Evolutionary conservation across 2,888 invertebrate genomes (phyloP).

Genomic region (Andricus quercusramuli): DNA sequence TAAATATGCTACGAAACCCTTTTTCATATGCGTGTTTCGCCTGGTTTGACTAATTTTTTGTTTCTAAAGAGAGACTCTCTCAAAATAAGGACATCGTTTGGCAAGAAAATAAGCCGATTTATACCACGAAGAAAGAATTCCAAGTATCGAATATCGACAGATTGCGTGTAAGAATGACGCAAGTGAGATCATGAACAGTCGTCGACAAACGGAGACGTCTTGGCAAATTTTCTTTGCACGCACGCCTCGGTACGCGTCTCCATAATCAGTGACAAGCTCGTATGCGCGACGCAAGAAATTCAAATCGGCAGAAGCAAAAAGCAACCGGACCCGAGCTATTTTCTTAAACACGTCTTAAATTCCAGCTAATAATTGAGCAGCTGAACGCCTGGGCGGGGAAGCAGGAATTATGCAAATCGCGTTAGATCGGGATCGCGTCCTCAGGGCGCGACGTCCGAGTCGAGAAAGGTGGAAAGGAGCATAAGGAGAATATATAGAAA

Average conservation of each 20-base stretch:
- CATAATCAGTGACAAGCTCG: not conserved
- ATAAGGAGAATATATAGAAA: constrained; percentile 38
- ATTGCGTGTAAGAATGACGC: not conserved
- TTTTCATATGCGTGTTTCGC: too few relatives aligned
- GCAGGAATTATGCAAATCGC: constrained; percentile 78
- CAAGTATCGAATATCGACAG: not conserved
- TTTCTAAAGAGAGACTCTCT: not conserved
- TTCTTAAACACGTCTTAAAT: constrained; percentile 78
- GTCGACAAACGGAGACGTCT: constrained; percentile 5
- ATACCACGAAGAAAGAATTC: not conserved
- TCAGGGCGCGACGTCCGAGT: constrained; percentile 70
- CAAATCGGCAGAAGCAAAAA: constrained; percentile 55
- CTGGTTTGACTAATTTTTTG: not conserved
- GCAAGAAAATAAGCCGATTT: not conserved
- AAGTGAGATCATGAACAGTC: constrained; percentile 9
- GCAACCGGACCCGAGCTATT: constrained; percentile 68
- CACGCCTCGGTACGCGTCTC: not conserved
- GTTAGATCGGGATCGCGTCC: constrained; percentile 76
- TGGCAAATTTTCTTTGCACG: constrained; percentile 25
- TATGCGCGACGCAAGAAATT: constrained; percentile 41
- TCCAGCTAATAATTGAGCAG: constrained; percentile 77
- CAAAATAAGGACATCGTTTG: not conserved
- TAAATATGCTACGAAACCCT: too few relatives aligned
- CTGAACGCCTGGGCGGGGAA: constrained; percentile 74
- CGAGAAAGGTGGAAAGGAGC: constrained; percentile 44